Base-by-base conservation (phyloP, 2,113 vertebrate genomes). In the Philantomba maxwellii region DNA sequence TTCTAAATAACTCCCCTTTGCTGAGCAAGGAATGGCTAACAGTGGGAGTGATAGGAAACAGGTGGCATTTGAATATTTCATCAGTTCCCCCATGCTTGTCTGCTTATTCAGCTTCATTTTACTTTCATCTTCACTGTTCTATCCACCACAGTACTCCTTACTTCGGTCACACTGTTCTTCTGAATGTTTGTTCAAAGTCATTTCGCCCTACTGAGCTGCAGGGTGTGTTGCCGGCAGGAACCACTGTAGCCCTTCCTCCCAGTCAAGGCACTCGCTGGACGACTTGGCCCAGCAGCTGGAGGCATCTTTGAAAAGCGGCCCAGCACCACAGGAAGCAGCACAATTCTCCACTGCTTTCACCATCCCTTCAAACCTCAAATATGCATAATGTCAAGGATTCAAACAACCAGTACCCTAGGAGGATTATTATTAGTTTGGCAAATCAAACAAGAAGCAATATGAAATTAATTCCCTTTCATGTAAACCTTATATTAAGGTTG, bases 41-140 rank as follows among this genome's bases (percentile, higher is more conserved):
- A 57, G 49, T 57, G 28, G 25, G 66, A 58, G 23, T 4, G 14
- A 45, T 4, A 51, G 60, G 39, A 92, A 81, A 94, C 75, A 97
- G 94, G 60, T 78, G 64, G n/a, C 16, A 39, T 39, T 53, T 95
- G 26, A 94, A 82, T 95, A 95, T 97, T 96, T 95, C 33, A 94
- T 78, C 45, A 16, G 13, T 58, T 45, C 39, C 23, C 1, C 23
- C 8, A 12, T 5, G 36, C 25, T 39, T 5, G 2, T n/a, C 47
- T 88, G 47, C 30, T 89, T 91, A 26, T 45, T 89, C 33, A 25
- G 78, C 21, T 64, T 92, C n/a, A 10, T 39, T 89, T 96, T 64
- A 82, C 49, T 97, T 97, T 96, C 57, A 85, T 95, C 66, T 89
- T 45, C 39, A 19, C 33, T 58, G 7, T 49, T 95, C 12, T 39